Base-by-base conservation (phyloP, 2,888 invertebrate genomes). In the Aproaerema taeniolella region DNA sequence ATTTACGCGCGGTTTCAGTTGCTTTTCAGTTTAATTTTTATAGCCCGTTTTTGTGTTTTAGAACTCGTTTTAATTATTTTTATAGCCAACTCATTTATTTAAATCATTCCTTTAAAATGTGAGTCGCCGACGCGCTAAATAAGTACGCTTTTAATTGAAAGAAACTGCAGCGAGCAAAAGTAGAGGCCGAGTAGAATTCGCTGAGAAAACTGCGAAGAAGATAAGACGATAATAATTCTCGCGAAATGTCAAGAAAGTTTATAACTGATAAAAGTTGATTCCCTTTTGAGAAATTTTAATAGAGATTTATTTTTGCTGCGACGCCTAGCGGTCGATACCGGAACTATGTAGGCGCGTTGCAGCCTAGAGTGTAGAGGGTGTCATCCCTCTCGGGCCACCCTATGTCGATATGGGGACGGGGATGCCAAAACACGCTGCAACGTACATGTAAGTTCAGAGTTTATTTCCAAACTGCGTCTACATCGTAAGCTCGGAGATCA, bases 171-270 rank as follows among this genome's bases (percentile, higher is more conserved):
- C 53, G 58, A 63, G 68, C 55, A 62, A 70, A 73, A 74, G 71
- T 63, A 67, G 58, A 57, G 64, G 57, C 64, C 45, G 62, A 73
- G 67, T 68, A 63, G 64, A 66, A 69, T 72, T 69, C 63, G 55
- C 67, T 66, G 63, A 58, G 65, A 58, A 62, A 75, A 70, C 70
- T 63, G 67, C 50, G 64, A 56, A 54, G 44, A 52, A 75, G 85
- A 83, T 82, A 83, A 81, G 69, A 62, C 72, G 76, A 82, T 81
- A 82, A 85, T 85, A 83, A 82, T 78, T 86, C 85, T 75, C 73
- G 72, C 63, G 61, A 74, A 82, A 80, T 76, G 85, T 83, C 83
- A 79, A 68, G 64, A 81, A 85, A 85, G 78, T 85, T 85, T 74
- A 79, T 76, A 83, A 76, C 83, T 80, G 83, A 85, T 86, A 83